A percentile compares a stretch with the other conserved stretches of the same genome.
Conservation (phyloP, 2,113 vertebrate species). For the Bujurquina vittata region DNA sequence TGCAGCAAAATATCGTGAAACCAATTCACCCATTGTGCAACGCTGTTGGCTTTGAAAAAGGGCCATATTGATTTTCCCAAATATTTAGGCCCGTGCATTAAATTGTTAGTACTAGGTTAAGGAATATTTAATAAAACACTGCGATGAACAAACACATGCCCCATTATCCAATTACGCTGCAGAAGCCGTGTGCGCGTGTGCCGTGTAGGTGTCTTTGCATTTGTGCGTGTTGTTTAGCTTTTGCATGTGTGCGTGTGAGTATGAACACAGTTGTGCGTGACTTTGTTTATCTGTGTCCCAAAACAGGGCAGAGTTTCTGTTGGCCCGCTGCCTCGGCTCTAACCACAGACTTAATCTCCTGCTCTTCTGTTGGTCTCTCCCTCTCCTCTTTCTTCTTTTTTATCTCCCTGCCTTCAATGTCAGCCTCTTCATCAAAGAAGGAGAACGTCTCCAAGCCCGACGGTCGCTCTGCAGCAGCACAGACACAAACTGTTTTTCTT, state of each 20-base stretch:
- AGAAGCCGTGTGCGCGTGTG: not conserved
- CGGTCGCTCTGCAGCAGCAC: not conserved
- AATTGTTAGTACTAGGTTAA: conserved; percentile 56
- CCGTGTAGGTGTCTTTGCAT: not conserved
- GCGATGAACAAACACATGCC: conserved; percentile 43
- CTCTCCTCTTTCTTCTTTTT: conserved; percentile 1
- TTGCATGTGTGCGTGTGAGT: not conserved
- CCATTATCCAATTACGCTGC: conserved; percentile 32
- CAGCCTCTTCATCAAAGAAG: conserved; percentile 67
- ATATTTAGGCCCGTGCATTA: conserved; percentile 69
- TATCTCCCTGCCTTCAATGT: conserved; percentile 30
- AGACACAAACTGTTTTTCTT: conserved; percentile 37
- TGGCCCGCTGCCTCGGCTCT: conserved; percentile 57
- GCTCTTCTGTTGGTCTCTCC: conserved; percentile 33
- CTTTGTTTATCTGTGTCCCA: conserved; percentile 41
- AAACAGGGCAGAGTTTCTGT: conserved; percentile 52
- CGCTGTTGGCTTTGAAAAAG: conserved; percentile 48
- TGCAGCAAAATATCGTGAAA: conserved; percentile 23
- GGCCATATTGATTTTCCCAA: conserved; percentile 54
- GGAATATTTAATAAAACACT: conserved; percentile 68
- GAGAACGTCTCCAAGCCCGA: conserved; percentile 36
- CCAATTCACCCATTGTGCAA: conserved; percentile 45
- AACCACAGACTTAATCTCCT: conserved; percentile 63
- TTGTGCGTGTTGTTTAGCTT: not conserved
- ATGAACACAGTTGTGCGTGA: not conserved